phyloP scores from a whole-genome alignment of 2,888 invertebrate species.

The Ctena decussata region DNA sequence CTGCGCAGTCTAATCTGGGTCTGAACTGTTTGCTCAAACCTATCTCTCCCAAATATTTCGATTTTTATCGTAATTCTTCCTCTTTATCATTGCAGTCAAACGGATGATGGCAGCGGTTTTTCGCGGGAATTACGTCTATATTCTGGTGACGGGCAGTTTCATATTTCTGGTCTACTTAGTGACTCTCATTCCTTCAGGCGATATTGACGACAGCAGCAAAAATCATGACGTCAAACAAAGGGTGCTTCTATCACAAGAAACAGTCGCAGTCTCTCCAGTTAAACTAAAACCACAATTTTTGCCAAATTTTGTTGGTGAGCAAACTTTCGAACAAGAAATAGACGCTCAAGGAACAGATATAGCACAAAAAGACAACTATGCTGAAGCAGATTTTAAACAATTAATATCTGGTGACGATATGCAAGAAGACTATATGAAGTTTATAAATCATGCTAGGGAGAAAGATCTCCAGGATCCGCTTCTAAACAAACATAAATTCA shows the following conservation, averaged over 20 bases:
- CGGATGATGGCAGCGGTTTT: background rate
- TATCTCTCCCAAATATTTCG: too few species aligned
- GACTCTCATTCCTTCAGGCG: background rate
- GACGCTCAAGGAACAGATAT: background rate
- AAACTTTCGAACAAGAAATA: background rate
- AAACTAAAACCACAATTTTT: background rate
- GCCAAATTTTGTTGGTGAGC: background rate
- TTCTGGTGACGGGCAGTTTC: background rate
- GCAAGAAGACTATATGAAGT: slow-evolving; percentile 1
- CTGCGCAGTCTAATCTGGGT: too few species aligned
- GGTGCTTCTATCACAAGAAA: background rate
- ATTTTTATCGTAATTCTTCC: too few species aligned
- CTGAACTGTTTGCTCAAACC: too few species aligned
- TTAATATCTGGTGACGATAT: background rate
- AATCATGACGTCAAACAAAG: background rate
- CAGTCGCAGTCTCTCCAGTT: background rate
- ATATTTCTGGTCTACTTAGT: background rate
- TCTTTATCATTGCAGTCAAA: background rate
- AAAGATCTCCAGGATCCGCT: slow-evolving; percentile 3
- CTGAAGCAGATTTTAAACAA: background rate
- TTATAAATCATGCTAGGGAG: background rate
- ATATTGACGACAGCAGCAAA: background rate
- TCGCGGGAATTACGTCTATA: background rate
- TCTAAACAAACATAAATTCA: slow-evolving; percentile 52
- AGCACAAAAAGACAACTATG: background rate